A percentile compares a stretch with the other conserved stretches of the same genome.
phyloP scores from a whole-genome alignment of 2,888 invertebrate species.

The Amiota mariae region DNA sequence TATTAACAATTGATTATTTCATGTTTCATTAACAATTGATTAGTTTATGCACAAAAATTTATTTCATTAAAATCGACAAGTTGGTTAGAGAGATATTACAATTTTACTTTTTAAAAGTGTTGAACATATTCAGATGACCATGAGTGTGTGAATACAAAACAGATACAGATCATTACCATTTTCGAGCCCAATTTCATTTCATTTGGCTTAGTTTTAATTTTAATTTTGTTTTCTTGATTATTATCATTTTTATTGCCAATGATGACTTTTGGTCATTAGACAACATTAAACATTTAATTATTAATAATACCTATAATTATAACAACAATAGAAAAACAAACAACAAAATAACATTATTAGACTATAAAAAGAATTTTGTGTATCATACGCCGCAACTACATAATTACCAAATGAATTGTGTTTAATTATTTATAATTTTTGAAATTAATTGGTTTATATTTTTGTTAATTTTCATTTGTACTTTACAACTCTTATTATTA shows the following conservation, averaged over 20 bases:
- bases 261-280: slow-evolving; percentile 24
- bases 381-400: slow-evolving; percentile 63
- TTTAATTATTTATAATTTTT: slow-evolving; percentile 59
- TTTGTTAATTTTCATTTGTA: slow-evolving; percentile 24
- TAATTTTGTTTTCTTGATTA: not conserved
- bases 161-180: slow-evolving; percentile 56
- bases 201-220: slow-evolving; percentile 8
- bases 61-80: too few relatives aligned
- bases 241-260: not conserved
- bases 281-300: slow-evolving; percentile 28
- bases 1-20: too few relatives aligned
- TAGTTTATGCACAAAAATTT: too few relatives aligned
- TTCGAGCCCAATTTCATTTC: slow-evolving; percentile 61
- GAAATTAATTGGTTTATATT: slow-evolving; percentile 59
- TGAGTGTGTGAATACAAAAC: slow-evolving; percentile 3
- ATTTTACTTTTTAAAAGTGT: too few relatives aligned
- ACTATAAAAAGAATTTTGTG: too few relatives aligned
- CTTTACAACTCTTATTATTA: too few relatives aligned
- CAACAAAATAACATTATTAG: too few relatives aligned
- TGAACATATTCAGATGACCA: too few relatives aligned
- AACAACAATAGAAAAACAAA: too few relatives aligned
- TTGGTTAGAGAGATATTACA: fast-evolving
- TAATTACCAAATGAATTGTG: slow-evolving; percentile 70
- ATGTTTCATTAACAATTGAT: too few relatives aligned
- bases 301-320: too few relatives aligned